Evolutionary conservation across 2,797 vertebrate genomes (phyloP).

Genomic region (Catostomus latipinnis): DNA sequence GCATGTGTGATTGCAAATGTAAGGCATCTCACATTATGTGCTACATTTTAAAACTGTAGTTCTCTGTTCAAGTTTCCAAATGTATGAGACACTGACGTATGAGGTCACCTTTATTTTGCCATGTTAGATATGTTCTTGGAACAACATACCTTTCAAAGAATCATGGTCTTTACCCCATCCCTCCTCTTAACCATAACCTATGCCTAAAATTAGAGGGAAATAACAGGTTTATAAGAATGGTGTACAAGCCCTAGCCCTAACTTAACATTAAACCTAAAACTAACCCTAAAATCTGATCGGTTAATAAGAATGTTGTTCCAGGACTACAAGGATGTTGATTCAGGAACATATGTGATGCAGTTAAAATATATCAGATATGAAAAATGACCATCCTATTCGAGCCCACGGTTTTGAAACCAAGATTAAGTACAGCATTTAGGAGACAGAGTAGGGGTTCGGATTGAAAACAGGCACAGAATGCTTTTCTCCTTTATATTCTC

Average conservation of each 20-base stretch:
- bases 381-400: conserved; percentile 57
- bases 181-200: too few species aligned
- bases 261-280: too few species aligned
- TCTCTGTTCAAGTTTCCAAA: conserved; percentile 59
- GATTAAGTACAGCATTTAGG: conserved; percentile 27
- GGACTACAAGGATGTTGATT: neutral
- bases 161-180: too few species aligned
- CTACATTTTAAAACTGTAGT: conserved; percentile 54
- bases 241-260: too few species aligned
- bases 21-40: conserved; percentile 39
- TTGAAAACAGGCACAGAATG: conserved; percentile 40
- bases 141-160: too few species aligned
- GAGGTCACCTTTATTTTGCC: too few species aligned
- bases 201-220: too few species aligned
- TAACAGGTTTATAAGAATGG: too few species aligned
- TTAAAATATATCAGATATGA: conserved; percentile 61
- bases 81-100: conserved; percentile 11
- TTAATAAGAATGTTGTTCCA: conserved; percentile 4
- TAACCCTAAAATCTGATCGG: too few species aligned
- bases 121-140: too few species aligned
- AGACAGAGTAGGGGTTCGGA: conserved; percentile 43
- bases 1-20: conserved; percentile 47
- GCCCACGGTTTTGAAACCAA: conserved; percentile 26
- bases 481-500: conserved; percentile 13
- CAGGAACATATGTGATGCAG: conserved; percentile 32